Evolutionary conservation across 2,113 vertebrate species (phyloP).

Genomic region (Hippocampus abdominalis): DNA sequence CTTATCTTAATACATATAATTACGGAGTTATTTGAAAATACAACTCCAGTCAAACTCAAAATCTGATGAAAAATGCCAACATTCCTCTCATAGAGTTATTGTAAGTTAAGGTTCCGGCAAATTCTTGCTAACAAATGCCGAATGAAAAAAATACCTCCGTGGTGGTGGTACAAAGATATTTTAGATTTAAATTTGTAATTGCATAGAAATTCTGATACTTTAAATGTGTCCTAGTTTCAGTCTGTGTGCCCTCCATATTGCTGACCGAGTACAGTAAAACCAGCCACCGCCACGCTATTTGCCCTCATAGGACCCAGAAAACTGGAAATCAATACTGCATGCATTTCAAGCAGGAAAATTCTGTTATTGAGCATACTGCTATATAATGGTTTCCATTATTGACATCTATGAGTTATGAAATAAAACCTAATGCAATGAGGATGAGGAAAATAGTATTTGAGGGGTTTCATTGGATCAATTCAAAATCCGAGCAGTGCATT

Average conservation of each 20-base stretch:
- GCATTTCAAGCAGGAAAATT: conserved; percentile 75
- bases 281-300: conserved; percentile 62
- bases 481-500: conserved; percentile 49
- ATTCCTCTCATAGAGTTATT: not conserved
- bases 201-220: not conserved
- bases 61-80: not conserved
- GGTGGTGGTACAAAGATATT: not conserved
- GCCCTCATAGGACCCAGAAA: conserved; percentile 65
- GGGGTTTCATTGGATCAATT: conserved; percentile 70
- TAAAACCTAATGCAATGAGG: conserved; percentile 72
- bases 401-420: conserved; percentile 74
- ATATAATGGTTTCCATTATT: conserved; percentile 74
- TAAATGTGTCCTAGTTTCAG: not conserved
- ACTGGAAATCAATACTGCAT: conserved; percentile 73
- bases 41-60: not conserved
- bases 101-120: not conserved
- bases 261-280: conserved; percentile 57
- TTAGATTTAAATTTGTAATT: not conserved
- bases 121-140: not conserved
- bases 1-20: too few relatives aligned
- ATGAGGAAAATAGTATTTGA: conserved; percentile 71
- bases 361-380: conserved; percentile 72
- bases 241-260: conserved; percentile 22
- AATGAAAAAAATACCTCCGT: not conserved
- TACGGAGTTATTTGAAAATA: not conserved